Base-by-base conservation (phyloP, 2,888 invertebrate species). In the Lasioglossum lativentre region DNA sequence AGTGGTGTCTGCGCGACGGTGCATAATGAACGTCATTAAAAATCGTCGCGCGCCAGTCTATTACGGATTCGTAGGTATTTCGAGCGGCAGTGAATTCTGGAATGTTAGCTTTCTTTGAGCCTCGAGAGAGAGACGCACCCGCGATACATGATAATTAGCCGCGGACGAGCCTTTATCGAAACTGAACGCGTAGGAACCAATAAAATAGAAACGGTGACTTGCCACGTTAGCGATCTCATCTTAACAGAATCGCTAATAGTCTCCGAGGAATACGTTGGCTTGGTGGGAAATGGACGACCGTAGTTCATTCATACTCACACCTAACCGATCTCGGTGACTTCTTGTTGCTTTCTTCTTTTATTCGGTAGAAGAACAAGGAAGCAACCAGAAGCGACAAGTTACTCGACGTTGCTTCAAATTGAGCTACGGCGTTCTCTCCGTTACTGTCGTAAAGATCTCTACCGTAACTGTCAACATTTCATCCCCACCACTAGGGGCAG, bases 31-130 rank as follows among this genome's bases (percentile, higher is more conserved):
- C 42, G 59, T 75, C 71, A 70, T 83, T 83, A 75, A 72, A 75
- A 83, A 83, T 75, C 83, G 80, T 83, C 80, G 80, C 80, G 82
- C 80, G 47, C 14, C 71, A 3, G n/a, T 45, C 56, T 83, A 83
- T 80, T 83, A 80, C 80, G 78, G 74, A 82, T 84, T 82, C 82
- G 70, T 78, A 71, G 74, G 71, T 63, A 82, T 78, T 82, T 84
- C 75, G 68, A 78, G 59, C 63, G 78, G 40, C 70, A 66, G 77
- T 82, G 75, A 78, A 84, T 84, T 59, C 71, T 71, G 74, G 77
- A 75, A 84, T 82, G 84, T 71, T 63, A 75, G 63, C 82, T 84
- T 75, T 78, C 82, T 52, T 74, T 73, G 23, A 80, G 59, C 14
- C 68, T 34, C 30, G 74, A 77, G 34, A n/a, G n/a, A n/a, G n/a